Evolutionary conservation across 2,888 invertebrate species (phyloP).

Genomic region (Aelia acuminata): DNA sequence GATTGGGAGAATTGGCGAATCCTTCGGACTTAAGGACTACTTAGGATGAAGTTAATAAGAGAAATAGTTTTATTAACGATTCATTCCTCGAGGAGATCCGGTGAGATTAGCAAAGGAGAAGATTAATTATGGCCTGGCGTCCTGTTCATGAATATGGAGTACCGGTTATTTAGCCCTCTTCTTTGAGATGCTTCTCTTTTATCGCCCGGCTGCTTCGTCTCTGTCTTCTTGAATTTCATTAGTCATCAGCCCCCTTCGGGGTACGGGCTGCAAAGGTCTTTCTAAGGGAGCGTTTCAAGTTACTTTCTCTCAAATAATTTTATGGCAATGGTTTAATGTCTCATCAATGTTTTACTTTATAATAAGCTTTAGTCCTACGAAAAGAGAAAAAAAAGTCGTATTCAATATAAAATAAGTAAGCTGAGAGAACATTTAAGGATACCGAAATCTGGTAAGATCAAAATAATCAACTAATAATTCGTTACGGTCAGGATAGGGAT

Average conservation of each 20-base stretch:
- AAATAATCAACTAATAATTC: too few species aligned
- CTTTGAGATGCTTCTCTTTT: neutral
- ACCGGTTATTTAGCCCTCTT: neutral
- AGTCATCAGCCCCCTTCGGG: neutral
- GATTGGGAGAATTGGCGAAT: neutral
- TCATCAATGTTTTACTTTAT: too few species aligned
- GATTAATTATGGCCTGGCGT: neutral
- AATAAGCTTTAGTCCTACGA: too few species aligned
- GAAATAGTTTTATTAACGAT: slow-evolving; percentile 44
- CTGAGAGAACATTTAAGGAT: too few species aligned
- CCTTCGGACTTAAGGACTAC: neutral
- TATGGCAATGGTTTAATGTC: neutral
- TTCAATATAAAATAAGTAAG: too few species aligned
- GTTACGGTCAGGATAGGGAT: too few species aligned
- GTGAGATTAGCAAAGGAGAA: slow-evolving; percentile 12
- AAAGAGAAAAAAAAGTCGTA: too few species aligned
- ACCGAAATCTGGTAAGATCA: too few species aligned
- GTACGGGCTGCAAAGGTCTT: neutral
- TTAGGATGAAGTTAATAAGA: slow-evolving; percentile 27
- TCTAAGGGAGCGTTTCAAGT: neutral
- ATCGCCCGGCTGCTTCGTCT: neutral
- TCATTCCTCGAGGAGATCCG: slow-evolving; percentile 20
- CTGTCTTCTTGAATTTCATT: slow-evolving; percentile 10
- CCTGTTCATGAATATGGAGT: slow-evolving; percentile 19
- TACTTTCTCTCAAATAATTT: neutral